phyloP scores from a whole-genome alignment of 2,888 invertebrate species.

The Abrostola tripartita region DNA sequence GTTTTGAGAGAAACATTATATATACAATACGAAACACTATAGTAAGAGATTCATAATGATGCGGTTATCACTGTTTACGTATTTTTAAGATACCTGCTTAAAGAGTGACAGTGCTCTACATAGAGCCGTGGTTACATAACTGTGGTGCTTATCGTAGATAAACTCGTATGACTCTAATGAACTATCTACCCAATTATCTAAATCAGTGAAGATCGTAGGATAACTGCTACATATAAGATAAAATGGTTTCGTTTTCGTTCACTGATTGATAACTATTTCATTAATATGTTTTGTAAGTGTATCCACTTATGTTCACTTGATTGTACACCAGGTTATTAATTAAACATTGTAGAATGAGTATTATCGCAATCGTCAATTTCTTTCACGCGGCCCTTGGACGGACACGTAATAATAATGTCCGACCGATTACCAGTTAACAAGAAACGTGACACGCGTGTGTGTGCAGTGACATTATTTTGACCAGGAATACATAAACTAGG shows the following conservation, averaged over 20 bases:
- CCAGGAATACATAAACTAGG: slow-evolving; percentile 39
- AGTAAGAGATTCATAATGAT: neutral
- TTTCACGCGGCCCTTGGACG: neutral
- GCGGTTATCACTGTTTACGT: neutral
- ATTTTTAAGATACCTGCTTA: neutral
- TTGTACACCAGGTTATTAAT: slow-evolving; percentile 3
- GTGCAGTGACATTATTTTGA: slow-evolving; percentile 36
- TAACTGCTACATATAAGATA: slow-evolving; percentile 1
- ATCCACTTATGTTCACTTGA: neutral
- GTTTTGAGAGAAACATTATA: slow-evolving; percentile 13
- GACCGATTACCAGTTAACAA: slow-evolving; percentile 23
- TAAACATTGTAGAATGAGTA: neutral
- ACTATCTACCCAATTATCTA: slow-evolving; percentile 11
- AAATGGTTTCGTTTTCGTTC: neutral
- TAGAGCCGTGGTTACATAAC: neutral
- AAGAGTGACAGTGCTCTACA: slow-evolving; percentile 1
- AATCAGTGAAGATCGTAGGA: slow-evolving; percentile 10
- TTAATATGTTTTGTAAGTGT: neutral
- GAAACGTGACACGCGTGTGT: slow-evolving; percentile 29
- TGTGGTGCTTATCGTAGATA: neutral
- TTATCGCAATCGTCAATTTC: slow-evolving; percentile 3
- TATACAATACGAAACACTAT: slow-evolving; percentile 1
- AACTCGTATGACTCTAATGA: slow-evolving; percentile 1
- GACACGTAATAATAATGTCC: slow-evolving; percentile 4
- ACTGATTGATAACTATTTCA: neutral